Conservation (phyloP, 2,113 vertebrate genomes). For the Lampris megalopsis region DNA sequence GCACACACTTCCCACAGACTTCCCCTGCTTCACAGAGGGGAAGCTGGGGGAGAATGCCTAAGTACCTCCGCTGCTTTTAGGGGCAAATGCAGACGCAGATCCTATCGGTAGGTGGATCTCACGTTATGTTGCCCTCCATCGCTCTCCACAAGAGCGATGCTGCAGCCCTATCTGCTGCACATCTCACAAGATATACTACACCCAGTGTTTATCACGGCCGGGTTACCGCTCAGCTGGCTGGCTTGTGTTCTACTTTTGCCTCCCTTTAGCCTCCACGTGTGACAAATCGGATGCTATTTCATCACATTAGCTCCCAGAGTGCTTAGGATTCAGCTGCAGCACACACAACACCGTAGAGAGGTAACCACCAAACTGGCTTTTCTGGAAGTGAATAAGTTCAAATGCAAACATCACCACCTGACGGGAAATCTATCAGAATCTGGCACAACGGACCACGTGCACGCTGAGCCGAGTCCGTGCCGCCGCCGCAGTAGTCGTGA, state of each 20-base stretch:
- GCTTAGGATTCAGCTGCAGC: too few relatives aligned
- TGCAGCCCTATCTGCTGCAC: conserved; percentile 1
- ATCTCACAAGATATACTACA: not conserved
- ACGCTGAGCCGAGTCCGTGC: conserved; percentile 56
- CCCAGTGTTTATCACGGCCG: too few relatives aligned
- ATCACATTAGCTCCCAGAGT: not conserved
- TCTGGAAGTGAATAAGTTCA: too few relatives aligned
- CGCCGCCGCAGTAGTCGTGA: not conserved
- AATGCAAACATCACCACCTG: too few relatives aligned
- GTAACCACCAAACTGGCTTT: too few relatives aligned
- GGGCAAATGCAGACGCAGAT: too few relatives aligned
- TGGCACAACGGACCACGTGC: conserved; percentile 32
- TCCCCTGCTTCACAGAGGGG: conserved; percentile 56
- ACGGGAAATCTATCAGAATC: not conserved
- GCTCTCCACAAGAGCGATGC: not conserved
- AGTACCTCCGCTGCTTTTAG: conserved; percentile 24
- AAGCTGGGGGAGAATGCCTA: conserved; percentile 59
- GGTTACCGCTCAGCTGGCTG: not conserved
- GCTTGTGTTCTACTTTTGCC: not conserved
- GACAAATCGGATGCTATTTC: not conserved
- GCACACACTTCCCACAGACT: conserved; percentile 59
- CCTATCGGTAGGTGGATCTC: not conserved
- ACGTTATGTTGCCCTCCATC: too few relatives aligned
- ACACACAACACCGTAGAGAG: too few relatives aligned
- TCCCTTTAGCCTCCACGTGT: not conserved